Base-by-base conservation (phyloP, 2,797 vertebrate species). In the Tamandua tetradactyla region DNA sequence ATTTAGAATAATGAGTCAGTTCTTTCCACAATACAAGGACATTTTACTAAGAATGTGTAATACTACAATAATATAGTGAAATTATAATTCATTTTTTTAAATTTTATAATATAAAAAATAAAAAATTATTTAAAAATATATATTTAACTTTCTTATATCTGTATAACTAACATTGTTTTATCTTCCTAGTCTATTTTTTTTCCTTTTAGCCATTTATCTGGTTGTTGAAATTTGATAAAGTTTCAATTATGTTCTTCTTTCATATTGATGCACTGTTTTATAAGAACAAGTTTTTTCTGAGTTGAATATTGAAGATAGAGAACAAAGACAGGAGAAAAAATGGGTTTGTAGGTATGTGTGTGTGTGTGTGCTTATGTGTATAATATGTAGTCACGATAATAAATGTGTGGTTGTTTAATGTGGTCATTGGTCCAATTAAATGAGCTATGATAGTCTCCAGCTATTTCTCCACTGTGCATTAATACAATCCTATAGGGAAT, bases 1-100 rank as follows among this genome's bases (percentile, higher is more conserved):
- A n/a, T 52, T 81, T 93, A 94, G 69, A 84, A 93, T 71, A 94
- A 95, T 94, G 90, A 92, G 47, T 87, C 91, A 95, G 44, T 96
- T 85, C 0, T 91, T 92, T 87, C 27, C 23, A 88, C 94, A 94
- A 18, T 44, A 40, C 18, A 76, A 49, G 11, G 4, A 2, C 14
- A 55, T 49, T 52, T 71, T 85, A 30, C 49, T 57, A 9, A 92
- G 83, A 42, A 76, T 49, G 0, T 37, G 13, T 68, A 3, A 72
- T 88, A 49, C 35, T 82, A 61, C 18, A 82, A 40, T 12, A 40
- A 5, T 59, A 90, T 1, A 59, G 42, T 92, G 96, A 84, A 62
- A 90, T 78, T 13, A 78, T 12, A 9, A 93, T 20, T 95, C 88
- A 75, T 71, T 85, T 90, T n/a, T n/a, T n/a, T n/a, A n/a, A n/a